Percentiles rank a stretch among this genome's conserved stretches.
These are phyloP conservation scores for Drosophila anceps DNA, from an alignment of 2,888 invertebrate genomes.

Conservation along the genomic window DNA sequence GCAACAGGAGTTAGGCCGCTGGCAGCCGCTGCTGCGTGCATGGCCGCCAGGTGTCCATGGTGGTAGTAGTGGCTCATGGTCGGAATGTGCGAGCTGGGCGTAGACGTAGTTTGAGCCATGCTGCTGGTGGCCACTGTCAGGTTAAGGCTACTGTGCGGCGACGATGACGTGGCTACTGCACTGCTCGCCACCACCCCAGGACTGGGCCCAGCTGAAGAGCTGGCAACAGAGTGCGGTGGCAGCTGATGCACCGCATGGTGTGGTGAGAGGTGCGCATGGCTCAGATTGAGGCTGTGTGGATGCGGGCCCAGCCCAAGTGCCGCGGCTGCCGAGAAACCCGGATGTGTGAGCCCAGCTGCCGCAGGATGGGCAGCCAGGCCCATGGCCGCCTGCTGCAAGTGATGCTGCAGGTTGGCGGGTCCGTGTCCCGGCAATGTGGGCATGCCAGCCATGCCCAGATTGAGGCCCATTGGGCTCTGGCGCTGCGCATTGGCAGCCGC, in stretches of 20 bases:
- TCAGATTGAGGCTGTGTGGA: slow-evolving; percentile 81
- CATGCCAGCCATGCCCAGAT: slow-evolving; percentile 82
- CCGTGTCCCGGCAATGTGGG: slow-evolving; percentile 80
- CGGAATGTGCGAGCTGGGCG: slow-evolving; percentile 83
- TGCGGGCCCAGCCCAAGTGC: slow-evolving; percentile 83
- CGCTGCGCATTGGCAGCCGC: slow-evolving; percentile 83
- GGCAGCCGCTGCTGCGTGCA: slow-evolving; percentile 80
- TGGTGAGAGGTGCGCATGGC: slow-evolving; percentile 84
- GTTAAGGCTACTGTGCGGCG: slow-evolving; percentile 82
- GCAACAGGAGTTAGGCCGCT: slow-evolving; percentile 76
- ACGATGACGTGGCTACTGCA: slow-evolving; percentile 58
- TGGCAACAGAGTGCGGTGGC: slow-evolving; percentile 76
- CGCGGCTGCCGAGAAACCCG: slow-evolving; percentile 82
- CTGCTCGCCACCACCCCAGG: slow-evolving; percentile 48
- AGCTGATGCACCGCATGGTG: slow-evolving; percentile 83
- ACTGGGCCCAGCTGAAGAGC: slow-evolving; percentile 57
- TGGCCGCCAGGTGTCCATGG: slow-evolving; percentile 78
- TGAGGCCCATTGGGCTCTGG: slow-evolving; percentile 84
- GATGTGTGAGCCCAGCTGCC: slow-evolving; percentile 80
- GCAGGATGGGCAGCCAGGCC: slow-evolving; percentile 78
- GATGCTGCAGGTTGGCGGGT: slow-evolving; percentile 82
- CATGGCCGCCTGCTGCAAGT: slow-evolving; percentile 82
- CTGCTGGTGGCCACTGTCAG: slow-evolving; percentile 74
- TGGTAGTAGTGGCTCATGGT: slow-evolving; percentile 83
- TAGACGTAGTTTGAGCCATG: slow-evolving; percentile 66